Percentiles rank a stretch among this genome's conserved stretches.
Evolutionary conservation across 2,888 invertebrate genomes (phyloP).

Genomic region (Scaptomyza parva): DNA sequence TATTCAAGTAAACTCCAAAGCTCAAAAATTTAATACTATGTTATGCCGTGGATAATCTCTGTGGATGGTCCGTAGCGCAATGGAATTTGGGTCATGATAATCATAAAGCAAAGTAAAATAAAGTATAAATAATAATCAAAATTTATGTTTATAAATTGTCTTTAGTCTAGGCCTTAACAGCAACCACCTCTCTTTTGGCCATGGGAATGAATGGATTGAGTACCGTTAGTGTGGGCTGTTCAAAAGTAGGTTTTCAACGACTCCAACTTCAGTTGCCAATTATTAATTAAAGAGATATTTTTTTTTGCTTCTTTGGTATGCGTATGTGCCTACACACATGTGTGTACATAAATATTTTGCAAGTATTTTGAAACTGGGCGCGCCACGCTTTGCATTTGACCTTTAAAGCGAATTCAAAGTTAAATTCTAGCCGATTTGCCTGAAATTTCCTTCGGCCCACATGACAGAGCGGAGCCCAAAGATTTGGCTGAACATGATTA

Average conservation of each 20-base stretch:
- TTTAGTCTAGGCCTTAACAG: constrained; percentile 23
- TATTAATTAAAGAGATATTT: constrained; percentile 32
- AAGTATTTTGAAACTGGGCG: not conserved
- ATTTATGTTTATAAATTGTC: constrained; percentile 28
- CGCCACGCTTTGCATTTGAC: constrained; percentile 50
- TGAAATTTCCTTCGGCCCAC: constrained; percentile 33
- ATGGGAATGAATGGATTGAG: constrained; percentile 46
- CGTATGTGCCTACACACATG: constrained; percentile 20
- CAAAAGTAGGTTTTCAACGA: constrained; percentile 46
- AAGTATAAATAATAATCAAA: constrained; percentile 5
- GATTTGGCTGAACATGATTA: constrained; percentile 42
- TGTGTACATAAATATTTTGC: not conserved
- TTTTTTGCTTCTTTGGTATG: constrained; percentile 1
- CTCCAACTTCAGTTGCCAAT: constrained; percentile 46
- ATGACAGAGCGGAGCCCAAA: constrained; percentile 5
- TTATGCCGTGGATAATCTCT: not conserved
- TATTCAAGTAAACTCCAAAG: not conserved
- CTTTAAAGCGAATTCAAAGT: constrained; percentile 44
- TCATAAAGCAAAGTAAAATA: constrained; percentile 23
- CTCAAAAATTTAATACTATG: not conserved
- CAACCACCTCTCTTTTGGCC: constrained; percentile 32
- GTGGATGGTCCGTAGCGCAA: constrained; percentile 23
- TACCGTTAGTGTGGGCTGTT: constrained; percentile 51
- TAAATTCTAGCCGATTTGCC: constrained; percentile 34
- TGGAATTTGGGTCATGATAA: constrained; percentile 48